These are phyloP conservation scores for Halcyon senegalensis DNA, from an alignment of 2,113 vertebrate species.

Conservation along the genomic window DNA sequence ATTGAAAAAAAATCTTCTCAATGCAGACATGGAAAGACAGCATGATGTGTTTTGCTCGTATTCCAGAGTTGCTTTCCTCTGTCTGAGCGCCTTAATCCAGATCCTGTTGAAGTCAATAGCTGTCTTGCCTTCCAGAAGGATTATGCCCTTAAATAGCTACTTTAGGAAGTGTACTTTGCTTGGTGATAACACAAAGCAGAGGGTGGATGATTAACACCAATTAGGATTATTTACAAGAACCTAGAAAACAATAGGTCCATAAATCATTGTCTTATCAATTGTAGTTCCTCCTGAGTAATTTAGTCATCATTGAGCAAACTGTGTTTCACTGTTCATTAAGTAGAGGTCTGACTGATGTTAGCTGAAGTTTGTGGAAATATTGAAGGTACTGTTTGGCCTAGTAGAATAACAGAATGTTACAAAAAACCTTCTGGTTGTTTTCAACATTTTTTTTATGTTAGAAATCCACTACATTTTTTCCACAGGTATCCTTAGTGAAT, in stretches of 20 bases:
- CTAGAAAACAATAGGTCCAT: constrained; percentile 56
- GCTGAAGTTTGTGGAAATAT: neutral
- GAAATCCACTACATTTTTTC: neutral
- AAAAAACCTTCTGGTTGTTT: neutral
- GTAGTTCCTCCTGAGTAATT: constrained; percentile 39
- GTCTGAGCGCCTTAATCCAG: neutral
- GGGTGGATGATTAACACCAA: constrained; percentile 58
- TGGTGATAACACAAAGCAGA: constrained; percentile 49
- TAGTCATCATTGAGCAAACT: constrained; percentile 29
- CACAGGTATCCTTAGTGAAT: neutral
- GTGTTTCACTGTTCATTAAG: neutral
- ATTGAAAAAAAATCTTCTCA: neutral
- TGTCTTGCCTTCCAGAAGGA: constrained; percentile 36
- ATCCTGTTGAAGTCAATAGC: constrained; percentile 35
- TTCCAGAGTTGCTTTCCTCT: neutral
- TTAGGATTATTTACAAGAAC: constrained; percentile 51
- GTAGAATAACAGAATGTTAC: neutral
- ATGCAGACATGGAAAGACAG: neutral
- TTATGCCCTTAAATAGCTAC: constrained; percentile 47
- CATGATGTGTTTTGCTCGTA: neutral
- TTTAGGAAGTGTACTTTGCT: constrained; percentile 54
- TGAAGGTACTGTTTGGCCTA: neutral
- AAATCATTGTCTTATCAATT: constrained; percentile 62
- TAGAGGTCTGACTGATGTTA: neutral
- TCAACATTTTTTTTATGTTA: neutral